These are phyloP conservation scores for Nebria ingens DNA, from an alignment of 1,140 invertebrate species.

Conservation along the genomic window DNA sequence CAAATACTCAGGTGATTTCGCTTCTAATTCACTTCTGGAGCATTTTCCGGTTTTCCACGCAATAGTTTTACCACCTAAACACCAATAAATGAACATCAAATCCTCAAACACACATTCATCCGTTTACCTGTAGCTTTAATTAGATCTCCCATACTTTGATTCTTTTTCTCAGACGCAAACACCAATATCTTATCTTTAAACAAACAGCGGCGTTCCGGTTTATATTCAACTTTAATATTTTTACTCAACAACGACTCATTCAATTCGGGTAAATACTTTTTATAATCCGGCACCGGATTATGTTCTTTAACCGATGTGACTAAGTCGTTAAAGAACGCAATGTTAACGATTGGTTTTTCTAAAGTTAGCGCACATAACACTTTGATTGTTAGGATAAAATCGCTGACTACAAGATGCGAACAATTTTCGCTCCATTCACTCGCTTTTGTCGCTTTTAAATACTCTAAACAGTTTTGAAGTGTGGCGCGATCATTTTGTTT, in stretches of 20 bases:
- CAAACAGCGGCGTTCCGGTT: conserved; percentile 5
- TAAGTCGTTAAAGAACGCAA: conserved; percentile 10
- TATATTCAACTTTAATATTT: not conserved
- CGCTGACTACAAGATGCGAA: conserved; percentile 9
- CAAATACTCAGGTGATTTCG: not conserved
- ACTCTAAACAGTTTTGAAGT: conserved; percentile 8
- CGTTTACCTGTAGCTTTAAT: conserved; percentile 10
- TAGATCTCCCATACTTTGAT: conserved; percentile 9
- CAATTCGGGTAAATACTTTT: conserved; percentile 12
- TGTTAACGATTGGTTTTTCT: conserved; percentile 13
- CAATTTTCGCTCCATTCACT: conserved; percentile 8
- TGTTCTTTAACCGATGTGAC: conserved; percentile 3
- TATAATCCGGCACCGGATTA: conserved; percentile 3
- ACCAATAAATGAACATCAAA: too few relatives aligned
- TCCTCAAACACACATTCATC: too few relatives aligned
- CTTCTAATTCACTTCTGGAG: not conserved
- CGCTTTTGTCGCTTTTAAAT: not conserved
- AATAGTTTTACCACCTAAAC: conserved; percentile 11
- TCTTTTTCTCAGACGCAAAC: conserved; percentile 4
- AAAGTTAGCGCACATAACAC: conserved; percentile 11
- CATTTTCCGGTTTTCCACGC: conserved; percentile 10
- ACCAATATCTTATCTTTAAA: conserved; percentile 14
- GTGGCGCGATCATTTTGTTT: not conserved
- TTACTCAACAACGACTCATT: conserved; percentile 10
- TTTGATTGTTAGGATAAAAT: conserved; percentile 13